Percentiles rank a stretch among this genome's conserved stretches.
Conservation (phyloP, 2,113 vertebrate species). For the Sapajus apella region DNA sequence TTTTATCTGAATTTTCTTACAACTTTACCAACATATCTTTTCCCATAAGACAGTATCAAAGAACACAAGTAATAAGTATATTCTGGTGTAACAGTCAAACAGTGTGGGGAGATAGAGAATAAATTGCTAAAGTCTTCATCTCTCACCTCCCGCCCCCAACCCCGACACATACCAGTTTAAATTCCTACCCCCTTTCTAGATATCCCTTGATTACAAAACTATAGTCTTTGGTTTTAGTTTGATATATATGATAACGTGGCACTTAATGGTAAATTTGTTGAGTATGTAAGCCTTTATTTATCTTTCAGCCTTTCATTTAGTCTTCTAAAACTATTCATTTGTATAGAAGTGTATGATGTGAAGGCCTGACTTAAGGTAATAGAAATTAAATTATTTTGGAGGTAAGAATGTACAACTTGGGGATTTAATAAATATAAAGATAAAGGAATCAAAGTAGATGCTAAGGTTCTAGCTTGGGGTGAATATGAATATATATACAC, state of each 20-base stretch:
- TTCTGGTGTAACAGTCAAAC: not conserved
- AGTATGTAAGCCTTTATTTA: not conserved
- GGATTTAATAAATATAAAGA: not conserved
- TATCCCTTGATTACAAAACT: not conserved
- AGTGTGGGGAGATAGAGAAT: not conserved
- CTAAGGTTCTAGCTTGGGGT: not conserved
- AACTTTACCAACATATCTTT: not conserved
- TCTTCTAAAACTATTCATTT: not conserved
- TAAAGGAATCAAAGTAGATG: not conserved
- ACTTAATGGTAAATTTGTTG: not conserved
- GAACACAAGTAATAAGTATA: not conserved
- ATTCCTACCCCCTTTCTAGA: not conserved
- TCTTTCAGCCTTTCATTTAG: not conserved
- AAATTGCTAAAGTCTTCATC: not conserved
- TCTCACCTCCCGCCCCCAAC: not conserved
- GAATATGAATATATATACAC: no score
- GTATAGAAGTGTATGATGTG: not conserved
- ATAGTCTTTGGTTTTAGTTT: constrained; percentile 42
- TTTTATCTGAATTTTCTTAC: not conserved
- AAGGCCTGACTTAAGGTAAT: not conserved
- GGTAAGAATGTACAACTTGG: not conserved
- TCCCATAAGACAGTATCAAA: not conserved
- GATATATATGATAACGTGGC: not conserved
- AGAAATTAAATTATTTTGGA: not conserved
- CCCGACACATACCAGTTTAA: not conserved